These are phyloP conservation scores for Drosophila eugracilis DNA, from an alignment of 1,140 invertebrate genomes.

Conservation along the genomic window DNA sequence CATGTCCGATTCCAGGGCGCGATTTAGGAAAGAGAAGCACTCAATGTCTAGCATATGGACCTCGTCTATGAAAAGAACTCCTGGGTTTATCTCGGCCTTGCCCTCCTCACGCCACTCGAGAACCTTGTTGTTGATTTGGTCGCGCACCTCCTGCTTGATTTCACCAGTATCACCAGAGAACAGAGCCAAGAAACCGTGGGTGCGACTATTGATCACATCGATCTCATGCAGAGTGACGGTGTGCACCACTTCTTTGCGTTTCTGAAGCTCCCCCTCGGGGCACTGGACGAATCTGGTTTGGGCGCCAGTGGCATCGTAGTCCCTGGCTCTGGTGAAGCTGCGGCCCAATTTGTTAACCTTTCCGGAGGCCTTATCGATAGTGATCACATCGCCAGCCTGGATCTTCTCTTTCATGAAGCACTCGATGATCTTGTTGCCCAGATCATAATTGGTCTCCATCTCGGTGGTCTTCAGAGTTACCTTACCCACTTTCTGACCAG, in stretches of 20 bases:
- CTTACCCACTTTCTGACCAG: constrained; percentile 96
- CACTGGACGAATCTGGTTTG: constrained; percentile 98
- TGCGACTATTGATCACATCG: constrained; percentile 98
- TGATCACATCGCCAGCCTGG: constrained; percentile 98
- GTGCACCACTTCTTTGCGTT: constrained; percentile 99
- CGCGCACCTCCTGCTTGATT: constrained; percentile 98
- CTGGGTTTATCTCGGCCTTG: constrained; percentile 99
- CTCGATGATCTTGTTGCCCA: constrained; percentile 99
- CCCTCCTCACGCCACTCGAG: constrained; percentile 99
- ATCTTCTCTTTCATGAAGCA: constrained; percentile 98
- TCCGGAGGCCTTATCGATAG: constrained; percentile 98
- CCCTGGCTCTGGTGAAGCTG: constrained; percentile 97
- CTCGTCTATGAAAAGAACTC: constrained; percentile 96
- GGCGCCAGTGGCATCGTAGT: constrained; percentile 98
- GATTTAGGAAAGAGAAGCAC: constrained; percentile 99
- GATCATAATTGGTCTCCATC: constrained; percentile 99
- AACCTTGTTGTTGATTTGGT: constrained; percentile 99
- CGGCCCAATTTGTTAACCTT: constrained; percentile 98
- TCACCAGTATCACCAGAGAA: constrained; percentile 99
- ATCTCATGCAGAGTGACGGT: constrained; percentile 99
- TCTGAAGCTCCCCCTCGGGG: constrained; percentile 99
- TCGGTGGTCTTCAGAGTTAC: constrained; percentile 99
- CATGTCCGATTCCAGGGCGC: constrained; percentile 98
- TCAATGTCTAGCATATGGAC: constrained; percentile 99
- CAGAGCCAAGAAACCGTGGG: constrained; percentile 98